A percentile compares a stretch with the other conserved stretches of the same genome.
phyloP scores from a whole-genome alignment of 2,113 vertebrate genomes.

The Bubo bubo region DNA sequence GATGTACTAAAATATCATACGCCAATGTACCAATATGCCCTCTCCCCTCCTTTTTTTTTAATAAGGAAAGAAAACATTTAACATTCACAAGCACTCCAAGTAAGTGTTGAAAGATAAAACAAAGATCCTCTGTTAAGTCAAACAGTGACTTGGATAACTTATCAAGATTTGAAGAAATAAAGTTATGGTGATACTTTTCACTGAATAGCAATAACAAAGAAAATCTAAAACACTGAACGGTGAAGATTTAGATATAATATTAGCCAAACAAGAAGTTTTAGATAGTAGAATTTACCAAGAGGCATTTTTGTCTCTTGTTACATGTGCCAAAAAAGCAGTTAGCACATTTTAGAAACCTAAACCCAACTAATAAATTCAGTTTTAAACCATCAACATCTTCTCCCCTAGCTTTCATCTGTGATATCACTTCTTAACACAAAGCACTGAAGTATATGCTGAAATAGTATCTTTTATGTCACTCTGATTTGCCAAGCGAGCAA shows the following conservation, averaged over 20 bases:
- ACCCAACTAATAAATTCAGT: neutral
- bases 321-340: neutral
- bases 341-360: neutral
- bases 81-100: neutral
- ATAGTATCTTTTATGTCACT: neutral
- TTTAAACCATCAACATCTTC: neutral
- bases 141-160: neutral
- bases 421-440: neutral
- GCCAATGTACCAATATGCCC: neutral
- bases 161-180: neutral
- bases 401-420: neutral
- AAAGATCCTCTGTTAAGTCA: neutral
- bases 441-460: neutral
- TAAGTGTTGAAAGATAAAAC: neutral
- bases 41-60: neutral
- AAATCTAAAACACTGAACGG: neutral
- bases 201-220: neutral
- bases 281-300: neutral
- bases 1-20: neutral
- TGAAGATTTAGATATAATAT: neutral
- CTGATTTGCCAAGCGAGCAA: neutral
- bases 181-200: neutral
- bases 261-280: neutral
- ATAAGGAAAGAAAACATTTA: neutral
- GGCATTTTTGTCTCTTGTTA: neutral